These are phyloP conservation scores for Scolopax bukidnonensis DNA, from an alignment of 2,797 vertebrate species.

Conservation along the genomic window DNA sequence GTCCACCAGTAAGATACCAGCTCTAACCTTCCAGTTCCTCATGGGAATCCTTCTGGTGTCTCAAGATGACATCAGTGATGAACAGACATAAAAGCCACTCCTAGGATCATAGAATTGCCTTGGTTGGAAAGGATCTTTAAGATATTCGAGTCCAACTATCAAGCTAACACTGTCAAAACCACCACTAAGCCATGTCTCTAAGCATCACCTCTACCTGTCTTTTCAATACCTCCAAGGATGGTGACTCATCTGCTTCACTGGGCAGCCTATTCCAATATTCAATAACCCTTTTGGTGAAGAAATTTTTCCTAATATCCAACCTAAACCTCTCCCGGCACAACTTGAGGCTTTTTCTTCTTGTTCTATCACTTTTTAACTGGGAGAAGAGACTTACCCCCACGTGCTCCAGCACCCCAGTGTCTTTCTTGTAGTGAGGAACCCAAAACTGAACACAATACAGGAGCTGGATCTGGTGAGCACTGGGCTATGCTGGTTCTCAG, in stretches of 20 bases:
- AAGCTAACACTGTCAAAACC: background rate
- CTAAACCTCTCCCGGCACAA: background rate
- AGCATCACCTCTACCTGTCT: background rate
- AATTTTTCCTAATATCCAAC: background rate
- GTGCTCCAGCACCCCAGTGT: background rate
- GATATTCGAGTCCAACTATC: background rate
- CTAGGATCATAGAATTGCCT: background rate
- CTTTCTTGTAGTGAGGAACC: background rate
- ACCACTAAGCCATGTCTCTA: background rate
- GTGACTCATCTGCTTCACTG: background rate
- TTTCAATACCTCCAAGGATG: background rate
- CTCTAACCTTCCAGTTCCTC: background rate
- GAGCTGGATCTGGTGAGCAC: background rate
- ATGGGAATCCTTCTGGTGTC: background rate
- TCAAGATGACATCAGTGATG: rapidly evolving
- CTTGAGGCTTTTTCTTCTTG: background rate
- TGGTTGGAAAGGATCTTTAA: background rate
- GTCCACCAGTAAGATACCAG: background rate
- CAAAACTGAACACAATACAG: background rate
- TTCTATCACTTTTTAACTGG: background rate
- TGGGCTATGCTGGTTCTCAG: background rate
- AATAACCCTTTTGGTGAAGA: background rate
- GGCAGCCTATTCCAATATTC: background rate
- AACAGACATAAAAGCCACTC: background rate
- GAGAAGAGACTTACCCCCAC: background rate